Percentiles rank a stretch among this genome's conserved stretches.
phyloP scores from a whole-genome alignment of 2,113 vertebrate genomes.

The Cygnus atratus region DNA sequence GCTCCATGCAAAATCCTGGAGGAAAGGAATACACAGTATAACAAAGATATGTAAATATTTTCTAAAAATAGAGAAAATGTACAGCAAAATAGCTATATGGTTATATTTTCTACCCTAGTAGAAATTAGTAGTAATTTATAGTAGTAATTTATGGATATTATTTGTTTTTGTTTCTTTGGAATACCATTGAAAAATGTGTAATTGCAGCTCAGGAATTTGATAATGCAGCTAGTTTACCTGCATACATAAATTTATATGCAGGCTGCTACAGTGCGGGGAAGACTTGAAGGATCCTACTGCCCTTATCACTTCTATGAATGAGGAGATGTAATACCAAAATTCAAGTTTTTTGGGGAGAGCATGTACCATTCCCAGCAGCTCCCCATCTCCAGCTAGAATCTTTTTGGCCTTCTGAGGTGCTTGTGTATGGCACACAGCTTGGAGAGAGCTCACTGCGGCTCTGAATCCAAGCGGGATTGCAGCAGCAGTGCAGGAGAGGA shows the following conservation, averaged over 20 bases:
- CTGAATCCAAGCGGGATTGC: neutral
- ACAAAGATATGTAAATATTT: neutral
- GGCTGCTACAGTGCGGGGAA: neutral
- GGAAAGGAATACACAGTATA: neutral
- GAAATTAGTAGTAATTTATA: too few species aligned
- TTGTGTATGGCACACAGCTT: accelerated
- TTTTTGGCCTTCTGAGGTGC: neutral
- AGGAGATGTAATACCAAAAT: too few species aligned
- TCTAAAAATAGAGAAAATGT: neutral
- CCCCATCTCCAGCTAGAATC: neutral
- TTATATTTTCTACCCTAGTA: neutral
- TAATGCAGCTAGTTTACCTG: neutral
- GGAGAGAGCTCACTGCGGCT: neutral
- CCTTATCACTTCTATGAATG: neutral
- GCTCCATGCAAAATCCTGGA: neutral
- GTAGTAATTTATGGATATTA: neutral
- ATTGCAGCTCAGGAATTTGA: neutral
- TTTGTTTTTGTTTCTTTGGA: neutral
- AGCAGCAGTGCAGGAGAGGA: neutral
- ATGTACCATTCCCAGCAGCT: neutral
- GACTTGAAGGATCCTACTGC: neutral
- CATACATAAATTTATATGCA: neutral
- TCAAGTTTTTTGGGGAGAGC: neutral
- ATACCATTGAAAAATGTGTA: neutral
- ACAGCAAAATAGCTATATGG: neutral